Percentiles rank a stretch among this genome's conserved stretches.
phyloP scores from a whole-genome alignment of 2,113 vertebrate genomes.

The Probosciger aterrimus region DNA sequence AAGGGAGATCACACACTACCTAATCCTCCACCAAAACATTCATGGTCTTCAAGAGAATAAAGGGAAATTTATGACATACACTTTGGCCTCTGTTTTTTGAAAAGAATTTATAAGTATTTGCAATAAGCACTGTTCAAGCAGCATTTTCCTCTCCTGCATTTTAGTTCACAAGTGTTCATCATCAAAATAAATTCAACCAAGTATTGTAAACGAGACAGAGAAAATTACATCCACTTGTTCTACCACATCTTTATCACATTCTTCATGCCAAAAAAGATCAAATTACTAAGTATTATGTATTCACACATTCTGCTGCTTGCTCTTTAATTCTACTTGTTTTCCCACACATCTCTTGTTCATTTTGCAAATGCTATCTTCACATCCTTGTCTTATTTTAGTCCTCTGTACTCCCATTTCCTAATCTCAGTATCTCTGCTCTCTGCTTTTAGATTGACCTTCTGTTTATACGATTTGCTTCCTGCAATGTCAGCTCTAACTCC shows the following conservation, averaged over 20 bases:
- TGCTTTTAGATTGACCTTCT: not conserved
- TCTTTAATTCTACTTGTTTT: conserved; percentile 45
- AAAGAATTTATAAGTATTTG: not conserved
- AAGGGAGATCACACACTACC: not conserved
- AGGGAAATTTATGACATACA: not conserved
- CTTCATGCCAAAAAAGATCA: conserved; percentile 37
- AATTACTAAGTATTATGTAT: conserved; percentile 8
- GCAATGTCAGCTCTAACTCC: not conserved
- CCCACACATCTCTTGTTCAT: conserved; percentile 33
- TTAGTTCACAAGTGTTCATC: not conserved
- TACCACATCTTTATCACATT: conserved; percentile 15
- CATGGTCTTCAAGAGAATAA: not conserved
- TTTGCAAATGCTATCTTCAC: not conserved
- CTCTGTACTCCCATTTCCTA: not conserved
- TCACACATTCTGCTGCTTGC: conserved; percentile 40
- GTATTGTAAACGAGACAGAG: not conserved
- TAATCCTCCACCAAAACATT: not conserved
- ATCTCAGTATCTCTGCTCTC: not conserved
- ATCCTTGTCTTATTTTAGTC: not conserved
- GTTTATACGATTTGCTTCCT: not conserved
- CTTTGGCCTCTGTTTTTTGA: not conserved
- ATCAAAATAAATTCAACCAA: conserved; percentile 18
- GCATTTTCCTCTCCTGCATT: not conserved
- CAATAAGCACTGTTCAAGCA: not conserved
- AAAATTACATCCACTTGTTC: conserved; percentile 23